A percentile compares a stretch with the other conserved stretches of the same genome.
Evolutionary conservation across 2,797 vertebrate species (phyloP).

Genomic region (Danio albolineatus): DNA sequence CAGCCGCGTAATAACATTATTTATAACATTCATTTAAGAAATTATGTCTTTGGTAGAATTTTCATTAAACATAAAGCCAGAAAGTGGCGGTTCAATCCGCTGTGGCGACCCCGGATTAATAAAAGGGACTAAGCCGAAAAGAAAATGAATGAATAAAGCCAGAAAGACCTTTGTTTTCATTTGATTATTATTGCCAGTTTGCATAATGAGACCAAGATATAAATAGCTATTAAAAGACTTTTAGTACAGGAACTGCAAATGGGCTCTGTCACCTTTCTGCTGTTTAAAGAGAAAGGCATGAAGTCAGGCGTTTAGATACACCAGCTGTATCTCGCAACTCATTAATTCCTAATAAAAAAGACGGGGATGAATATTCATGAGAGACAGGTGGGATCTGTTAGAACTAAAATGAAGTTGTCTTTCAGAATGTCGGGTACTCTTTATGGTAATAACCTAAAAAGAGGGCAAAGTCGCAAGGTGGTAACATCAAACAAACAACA

Average conservation of each 20-base stretch:
- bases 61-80: not conserved
- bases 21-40: too few species aligned
- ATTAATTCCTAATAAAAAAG: slow-evolving; percentile 51
- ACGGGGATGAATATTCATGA: slow-evolving; percentile 48
- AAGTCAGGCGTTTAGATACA: slow-evolving; percentile 27
- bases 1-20: too few species aligned
- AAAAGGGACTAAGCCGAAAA: too few species aligned
- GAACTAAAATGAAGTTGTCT: slow-evolving; percentile 48
- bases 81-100: too few species aligned
- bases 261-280: slow-evolving; percentile 3
- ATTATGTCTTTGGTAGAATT: not conserved
- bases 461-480: slow-evolving; percentile 14
- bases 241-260: slow-evolving; percentile 9
- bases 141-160: too few species aligned
- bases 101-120: too few species aligned
- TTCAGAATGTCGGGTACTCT: slow-evolving; percentile 50
- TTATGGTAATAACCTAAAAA: slow-evolving; percentile 41
- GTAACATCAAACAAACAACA: slow-evolving; percentile 34
- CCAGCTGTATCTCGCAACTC: slow-evolving; percentile 49
- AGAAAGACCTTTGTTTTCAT: not conserved
- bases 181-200: not conserved
- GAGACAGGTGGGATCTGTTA: slow-evolving; percentile 50
- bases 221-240: not conserved
- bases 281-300: slow-evolving; percentile 8
- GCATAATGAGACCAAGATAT: not conserved